phyloP scores from a whole-genome alignment of 2,888 invertebrate genomes.

The Nephrocerus scutellatus region DNA sequence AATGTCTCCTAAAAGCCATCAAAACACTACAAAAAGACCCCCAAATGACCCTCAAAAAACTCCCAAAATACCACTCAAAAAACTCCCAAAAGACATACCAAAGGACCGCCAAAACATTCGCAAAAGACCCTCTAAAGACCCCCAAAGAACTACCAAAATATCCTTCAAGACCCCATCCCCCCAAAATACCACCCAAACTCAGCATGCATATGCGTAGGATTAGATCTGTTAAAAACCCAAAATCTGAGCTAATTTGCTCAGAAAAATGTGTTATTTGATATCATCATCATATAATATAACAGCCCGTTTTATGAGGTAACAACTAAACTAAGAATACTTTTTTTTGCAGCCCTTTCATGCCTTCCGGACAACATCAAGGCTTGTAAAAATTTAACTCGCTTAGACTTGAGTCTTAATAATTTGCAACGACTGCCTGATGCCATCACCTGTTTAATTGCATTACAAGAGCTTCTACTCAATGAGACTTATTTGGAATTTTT shows the following conservation, averaged over 20 bases:
- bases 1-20: no score
- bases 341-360: constrained; percentile 58
- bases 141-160: no score
- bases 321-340: not conserved
- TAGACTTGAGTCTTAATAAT: constrained; percentile 88
- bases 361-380: constrained; percentile 84
- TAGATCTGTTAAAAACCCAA: not conserved
- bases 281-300: not conserved
- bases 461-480: constrained; percentile 84
- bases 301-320: not conserved
- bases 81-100: no score
- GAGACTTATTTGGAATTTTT: constrained; percentile 89
- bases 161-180: no score
- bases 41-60: no score
- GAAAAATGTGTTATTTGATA: not conserved
- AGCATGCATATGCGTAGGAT: not conserved
- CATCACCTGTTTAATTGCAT: constrained; percentile 76
- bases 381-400: constrained; percentile 70
- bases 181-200: no score
- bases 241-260: not conserved
- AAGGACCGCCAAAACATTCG: no score
- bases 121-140: no score
- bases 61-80: no score
- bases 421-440: constrained; percentile 89
- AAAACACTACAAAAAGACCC: no score